Base-by-base conservation (phyloP, 1,140 invertebrate species). In the Lysiphlebus fabarum region DNA sequence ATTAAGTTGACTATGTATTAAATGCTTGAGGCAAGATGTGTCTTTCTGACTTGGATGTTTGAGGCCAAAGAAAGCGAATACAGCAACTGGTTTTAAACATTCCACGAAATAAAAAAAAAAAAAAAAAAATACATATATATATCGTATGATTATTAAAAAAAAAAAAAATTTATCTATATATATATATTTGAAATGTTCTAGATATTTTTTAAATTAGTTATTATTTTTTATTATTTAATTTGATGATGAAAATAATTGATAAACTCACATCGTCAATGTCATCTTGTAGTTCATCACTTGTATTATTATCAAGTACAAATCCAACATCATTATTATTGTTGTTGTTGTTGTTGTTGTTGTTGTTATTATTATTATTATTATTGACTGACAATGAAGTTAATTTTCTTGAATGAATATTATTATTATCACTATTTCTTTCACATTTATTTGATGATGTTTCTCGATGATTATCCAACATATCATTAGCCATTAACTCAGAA, bases 281-380 rank as follows among this genome's bases (percentile, higher is more conserved):
- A 14, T 78, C 77, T 41, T 70, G 73, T 6, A 76, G 66, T 33
- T 67, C 76, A 61, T 82, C 80, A 58, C 80, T 78, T 26, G 71
- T 72, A 48, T 68, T 75, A 10, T 82, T 79, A 17, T 82, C 81
- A 49, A 85, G 75, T 10, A 85, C 83, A 65, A 86, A 84, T 5
- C 77, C 75, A 12, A 85, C 83, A 65, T 84, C 83, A 68, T 84
- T 83, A 26, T 57, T 49, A 26, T 50, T 36, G 14, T 45, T 47
- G 5, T 47, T 38, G n/a, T 56, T 37, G 11, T 37, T 48, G 11
- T 17, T 14, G 47, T 56, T 38, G n/a, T 56, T 37, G 11, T 37
- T 48, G 11, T 17, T 14, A 47, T 56, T 14, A 56, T 56, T 47
- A 33, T 55, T 36, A 37, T 54, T 59, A 12, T 54, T 47, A 53